These are phyloP conservation scores for Plectropomus leopardus DNA, from an alignment of 2,113 vertebrate genomes.

Conservation along the genomic window DNA sequence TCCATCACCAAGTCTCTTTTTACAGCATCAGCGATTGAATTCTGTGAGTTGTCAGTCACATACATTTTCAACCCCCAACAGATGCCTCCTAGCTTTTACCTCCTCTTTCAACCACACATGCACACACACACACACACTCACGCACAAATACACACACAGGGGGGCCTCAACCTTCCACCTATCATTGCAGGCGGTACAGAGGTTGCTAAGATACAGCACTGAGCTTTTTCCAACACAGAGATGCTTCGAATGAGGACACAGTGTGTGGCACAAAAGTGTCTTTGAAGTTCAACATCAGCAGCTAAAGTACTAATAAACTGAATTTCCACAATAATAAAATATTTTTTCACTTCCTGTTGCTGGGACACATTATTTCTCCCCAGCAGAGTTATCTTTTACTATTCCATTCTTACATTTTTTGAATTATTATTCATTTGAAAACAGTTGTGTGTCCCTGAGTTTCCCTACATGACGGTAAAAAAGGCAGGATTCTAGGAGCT, in stretches of 20 bases:
- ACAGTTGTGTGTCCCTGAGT: not conserved
- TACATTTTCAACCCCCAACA: not conserved
- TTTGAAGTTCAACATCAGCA: constrained; percentile 31
- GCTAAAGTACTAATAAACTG: not conserved
- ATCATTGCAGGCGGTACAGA: constrained; percentile 41
- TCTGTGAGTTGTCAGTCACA: constrained; percentile 8
- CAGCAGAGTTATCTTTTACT: no score
- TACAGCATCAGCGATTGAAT: constrained; percentile 1
- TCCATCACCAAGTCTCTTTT: not conserved
- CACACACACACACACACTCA: constrained; percentile 27
- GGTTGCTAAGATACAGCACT: constrained; percentile 77
- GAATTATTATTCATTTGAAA: not conserved
- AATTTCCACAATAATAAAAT: not conserved
- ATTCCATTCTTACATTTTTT: not conserved
- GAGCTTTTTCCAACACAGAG: constrained; percentile 25
- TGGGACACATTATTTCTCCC: not conserved
- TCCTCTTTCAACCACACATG: not conserved
- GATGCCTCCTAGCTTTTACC: constrained; percentile 13
- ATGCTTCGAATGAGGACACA: constrained; percentile 21
- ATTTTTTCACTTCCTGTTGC: not conserved
- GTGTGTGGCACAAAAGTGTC: not conserved
- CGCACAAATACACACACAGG: constrained; percentile 26
- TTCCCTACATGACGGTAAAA: not conserved
- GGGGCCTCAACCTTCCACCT: constrained; percentile 38
- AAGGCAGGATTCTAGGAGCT: not conserved